These are phyloP conservation scores for Lagodon rhomboides DNA, from an alignment of 2,797 vertebrate genomes.

Conservation along the genomic window DNA sequence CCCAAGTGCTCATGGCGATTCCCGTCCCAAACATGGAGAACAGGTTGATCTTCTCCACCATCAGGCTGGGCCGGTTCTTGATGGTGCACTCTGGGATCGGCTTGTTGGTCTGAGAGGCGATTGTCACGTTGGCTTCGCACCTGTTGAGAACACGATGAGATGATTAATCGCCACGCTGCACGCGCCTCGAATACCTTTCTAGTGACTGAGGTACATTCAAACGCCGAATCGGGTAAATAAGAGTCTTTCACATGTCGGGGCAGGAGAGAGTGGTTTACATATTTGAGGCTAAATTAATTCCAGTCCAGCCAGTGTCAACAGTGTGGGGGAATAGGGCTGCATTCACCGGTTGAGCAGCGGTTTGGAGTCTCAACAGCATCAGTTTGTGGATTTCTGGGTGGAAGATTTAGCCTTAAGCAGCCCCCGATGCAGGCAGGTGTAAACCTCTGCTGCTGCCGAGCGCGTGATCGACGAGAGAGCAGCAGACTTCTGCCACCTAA, in stretches of 20 bases:
- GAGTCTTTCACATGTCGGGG: slow-evolving; percentile 44
- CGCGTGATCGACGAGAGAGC: too few relatives aligned
- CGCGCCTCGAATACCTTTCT: slow-evolving; percentile 14
- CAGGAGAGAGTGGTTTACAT: slow-evolving; percentile 57
- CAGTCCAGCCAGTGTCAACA: slow-evolving; percentile 66
- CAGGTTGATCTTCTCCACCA: slow-evolving; percentile 99
- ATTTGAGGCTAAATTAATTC: slow-evolving; percentile 68
- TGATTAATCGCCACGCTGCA: neutral
- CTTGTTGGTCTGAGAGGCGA: slow-evolving; percentile 96
- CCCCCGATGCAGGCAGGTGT: slow-evolving; percentile 45
- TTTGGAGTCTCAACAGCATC: slow-evolving; percentile 55
- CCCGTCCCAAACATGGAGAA: slow-evolving; percentile 99
- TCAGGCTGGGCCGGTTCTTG: slow-evolving; percentile 96
- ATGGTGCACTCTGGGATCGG: slow-evolving; percentile 96
- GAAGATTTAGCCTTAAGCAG: slow-evolving; percentile 1
- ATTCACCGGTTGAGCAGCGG: slow-evolving; percentile 47
- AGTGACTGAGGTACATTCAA: slow-evolving; percentile 42
- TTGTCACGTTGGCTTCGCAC: slow-evolving; percentile 98
- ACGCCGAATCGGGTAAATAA: slow-evolving; percentile 32
- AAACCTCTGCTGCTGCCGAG: neutral
- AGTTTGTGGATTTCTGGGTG: slow-evolving; percentile 51
- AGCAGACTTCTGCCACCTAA: neutral
- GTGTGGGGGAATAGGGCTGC: slow-evolving; percentile 50
- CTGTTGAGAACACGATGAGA: slow-evolving; percentile 73
- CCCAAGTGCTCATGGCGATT: slow-evolving; percentile 99